These are phyloP conservation scores for Hydrotaea cyrtoneurina DNA, from an alignment of 2,888 invertebrate genomes.

Conservation along the genomic window DNA sequence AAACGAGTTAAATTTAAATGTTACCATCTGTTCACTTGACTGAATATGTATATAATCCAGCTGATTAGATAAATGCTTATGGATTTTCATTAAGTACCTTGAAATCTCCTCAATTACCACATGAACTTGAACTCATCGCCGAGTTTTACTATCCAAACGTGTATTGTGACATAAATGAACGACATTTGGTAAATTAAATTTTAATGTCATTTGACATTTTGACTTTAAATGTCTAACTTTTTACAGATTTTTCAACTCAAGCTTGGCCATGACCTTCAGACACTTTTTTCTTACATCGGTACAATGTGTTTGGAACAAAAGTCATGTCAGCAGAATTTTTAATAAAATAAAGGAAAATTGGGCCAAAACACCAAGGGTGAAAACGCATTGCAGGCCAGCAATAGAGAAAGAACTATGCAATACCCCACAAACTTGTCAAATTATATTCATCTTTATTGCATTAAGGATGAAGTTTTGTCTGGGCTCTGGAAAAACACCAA, in stretches of 20 bases:
- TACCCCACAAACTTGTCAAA: slow-evolving; percentile 59
- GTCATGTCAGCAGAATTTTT: not conserved
- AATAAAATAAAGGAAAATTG: not conserved
- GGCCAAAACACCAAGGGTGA: not conserved
- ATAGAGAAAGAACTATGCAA: slow-evolving; percentile 1
- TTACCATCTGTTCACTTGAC: too few relatives aligned
- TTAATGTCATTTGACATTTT: not conserved
- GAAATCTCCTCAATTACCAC: too few relatives aligned
- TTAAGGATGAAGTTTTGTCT: slow-evolving; percentile 22
- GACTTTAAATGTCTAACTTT: too few relatives aligned
- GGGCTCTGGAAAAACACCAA: not conserved
- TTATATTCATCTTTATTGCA: slow-evolving; percentile 60
- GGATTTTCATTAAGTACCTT: not conserved
- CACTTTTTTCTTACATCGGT: not conserved
- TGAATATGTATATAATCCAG: not conserved
- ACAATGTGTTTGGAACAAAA: not conserved
- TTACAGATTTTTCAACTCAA: not conserved
- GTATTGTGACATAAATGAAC: not conserved
- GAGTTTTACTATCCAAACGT: not conserved
- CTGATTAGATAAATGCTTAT: not conserved
- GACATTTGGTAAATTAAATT: not conserved
- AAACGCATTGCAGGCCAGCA: slow-evolving; percentile 42
- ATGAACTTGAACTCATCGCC: not conserved
- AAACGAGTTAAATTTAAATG: too few relatives aligned
- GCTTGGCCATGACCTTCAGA: not conserved